Evolutionary conservation across 2,797 vertebrate genomes (phyloP).

Genomic region (Clamator glandarius): DNA sequence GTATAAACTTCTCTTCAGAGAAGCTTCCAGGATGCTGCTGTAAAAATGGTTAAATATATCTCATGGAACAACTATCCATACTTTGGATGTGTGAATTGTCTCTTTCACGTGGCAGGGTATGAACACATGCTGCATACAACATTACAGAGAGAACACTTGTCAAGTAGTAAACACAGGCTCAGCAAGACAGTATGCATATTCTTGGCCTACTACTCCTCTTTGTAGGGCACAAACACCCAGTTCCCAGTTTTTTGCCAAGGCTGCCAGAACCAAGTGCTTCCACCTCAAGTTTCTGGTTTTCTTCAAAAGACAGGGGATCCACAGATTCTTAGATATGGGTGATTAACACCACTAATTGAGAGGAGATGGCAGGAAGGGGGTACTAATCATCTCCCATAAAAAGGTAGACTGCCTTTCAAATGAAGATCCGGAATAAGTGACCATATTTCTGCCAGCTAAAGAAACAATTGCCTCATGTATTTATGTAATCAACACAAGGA

Average conservation of each 20-base stretch:
- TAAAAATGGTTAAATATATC: not conserved
- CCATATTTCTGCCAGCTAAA: not conserved
- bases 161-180: not conserved
- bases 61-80: rapidly evolving
- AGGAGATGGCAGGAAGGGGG: not conserved
- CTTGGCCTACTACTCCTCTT: not conserved
- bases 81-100: not conserved
- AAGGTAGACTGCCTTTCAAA: not conserved
- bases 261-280: not conserved
- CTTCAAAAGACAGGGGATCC: not conserved
- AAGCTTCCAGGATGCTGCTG: not conserved
- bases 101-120: not conserved
- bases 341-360: not conserved
- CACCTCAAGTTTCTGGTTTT: not conserved
- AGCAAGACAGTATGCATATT: not conserved
- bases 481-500: not conserved
- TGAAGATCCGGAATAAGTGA: not conserved
- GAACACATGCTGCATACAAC: not conserved
- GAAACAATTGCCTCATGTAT: not conserved
- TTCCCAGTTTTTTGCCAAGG: not conserved
- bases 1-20: not conserved
- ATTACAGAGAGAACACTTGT: not conserved
- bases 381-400: not conserved
- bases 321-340: not conserved
- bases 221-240: not conserved